These are phyloP conservation scores for Neogale vison DNA, from an alignment of 2,113 vertebrate species.

Conservation along the genomic window DNA sequence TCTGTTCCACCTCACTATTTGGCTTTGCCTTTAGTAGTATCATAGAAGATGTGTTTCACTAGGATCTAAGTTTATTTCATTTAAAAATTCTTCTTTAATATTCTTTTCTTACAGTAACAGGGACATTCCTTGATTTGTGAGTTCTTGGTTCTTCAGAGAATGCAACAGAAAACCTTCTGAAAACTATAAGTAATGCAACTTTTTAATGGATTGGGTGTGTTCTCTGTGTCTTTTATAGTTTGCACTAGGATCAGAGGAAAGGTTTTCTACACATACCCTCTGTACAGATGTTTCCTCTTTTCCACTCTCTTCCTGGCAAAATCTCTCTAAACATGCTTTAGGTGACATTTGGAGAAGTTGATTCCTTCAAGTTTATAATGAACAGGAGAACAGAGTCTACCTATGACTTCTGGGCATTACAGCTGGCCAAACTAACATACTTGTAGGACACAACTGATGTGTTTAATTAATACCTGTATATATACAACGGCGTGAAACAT, in stretches of 20 bases:
- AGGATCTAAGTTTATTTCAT: background rate
- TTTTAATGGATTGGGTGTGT: background rate
- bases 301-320: background rate
- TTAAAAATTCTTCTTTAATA: background rate
- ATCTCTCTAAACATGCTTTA: background rate
- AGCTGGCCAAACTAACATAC: background rate
- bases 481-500: background rate
- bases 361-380: constrained; percentile 13
- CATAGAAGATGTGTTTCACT: background rate
- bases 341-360: background rate
- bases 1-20: background rate
- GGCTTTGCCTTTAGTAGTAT: background rate
- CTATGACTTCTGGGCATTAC: background rate
- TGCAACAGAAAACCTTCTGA: background rate
- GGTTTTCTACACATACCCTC: background rate
- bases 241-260: background rate
- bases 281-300: background rate
- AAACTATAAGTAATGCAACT: background rate
- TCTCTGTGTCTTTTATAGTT: background rate
- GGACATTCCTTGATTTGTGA: background rate
- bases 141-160: background rate
- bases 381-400: background rate
- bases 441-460: background rate
- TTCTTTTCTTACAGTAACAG: background rate
- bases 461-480: background rate